A percentile compares a stretch with the other conserved stretches of the same genome.
These are phyloP conservation scores for Boulengeromyrus knoepffleri DNA, from an alignment of 2,113 vertebrate genomes.

Conservation along the genomic window DNA sequence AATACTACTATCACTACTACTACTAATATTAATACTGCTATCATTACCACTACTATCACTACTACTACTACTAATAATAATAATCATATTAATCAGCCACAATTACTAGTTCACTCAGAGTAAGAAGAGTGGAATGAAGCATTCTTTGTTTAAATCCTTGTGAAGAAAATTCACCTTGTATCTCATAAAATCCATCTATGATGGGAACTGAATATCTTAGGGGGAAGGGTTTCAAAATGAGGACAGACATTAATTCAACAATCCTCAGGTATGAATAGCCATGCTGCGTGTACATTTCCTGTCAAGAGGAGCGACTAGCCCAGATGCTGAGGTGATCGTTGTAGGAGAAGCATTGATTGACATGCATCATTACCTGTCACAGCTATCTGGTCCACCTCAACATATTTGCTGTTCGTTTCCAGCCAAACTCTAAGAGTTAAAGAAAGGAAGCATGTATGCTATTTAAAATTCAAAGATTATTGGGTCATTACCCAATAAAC, in stretches of 20 bases:
- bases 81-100: background rate
- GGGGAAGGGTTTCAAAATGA: background rate
- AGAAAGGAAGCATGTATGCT: background rate
- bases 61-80: background rate
- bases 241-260: background rate
- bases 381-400: background rate
- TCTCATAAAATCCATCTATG: background rate
- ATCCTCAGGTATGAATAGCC: background rate
- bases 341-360: background rate
- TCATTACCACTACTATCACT: background rate
- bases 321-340: background rate
- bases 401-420: background rate
- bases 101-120: background rate
- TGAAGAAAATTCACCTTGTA: background rate
- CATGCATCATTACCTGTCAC: background rate
- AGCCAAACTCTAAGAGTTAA: background rate
- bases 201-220: background rate
- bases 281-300: background rate
- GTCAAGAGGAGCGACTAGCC: background rate
- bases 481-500: background rate
- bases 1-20: background rate
- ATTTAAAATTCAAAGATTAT: background rate
- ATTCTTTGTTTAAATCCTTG: background rate
- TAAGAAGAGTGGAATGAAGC: background rate
- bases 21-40: background rate